Evolutionary conservation across 2,888 invertebrate species (phyloP), one percentile per base, ranked within the genome.

Genomic region (Melanophora roralis): DNA sequence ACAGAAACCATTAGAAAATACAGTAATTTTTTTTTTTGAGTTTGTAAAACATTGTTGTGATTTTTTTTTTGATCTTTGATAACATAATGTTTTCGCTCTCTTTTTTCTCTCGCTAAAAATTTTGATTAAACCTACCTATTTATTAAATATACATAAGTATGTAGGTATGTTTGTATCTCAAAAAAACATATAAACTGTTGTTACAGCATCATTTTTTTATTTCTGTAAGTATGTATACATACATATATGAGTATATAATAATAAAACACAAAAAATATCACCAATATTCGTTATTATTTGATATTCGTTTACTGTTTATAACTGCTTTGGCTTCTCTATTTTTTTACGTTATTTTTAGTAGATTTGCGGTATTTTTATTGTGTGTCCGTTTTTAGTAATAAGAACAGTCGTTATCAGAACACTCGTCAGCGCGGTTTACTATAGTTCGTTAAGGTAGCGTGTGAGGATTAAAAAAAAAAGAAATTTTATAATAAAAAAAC

Each of bases 321-420:
- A 23, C 16, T 40, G 55, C 38, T 40, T 12, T 64, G 59, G 51
- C 51, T 27, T 27, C 27, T 64, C 43, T 51, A 68, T 9, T 38
- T 40, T 64, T 73, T 49, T 65, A 49, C 3, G 14, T 57, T 59
- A 9, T 34, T 65, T 64, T 64, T 49, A 68, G 27, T 45, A 62
- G 53, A 71, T 64, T 76, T 43, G 49, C 68, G 64, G 27, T 69
- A 65, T 59, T 73, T 73, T 65, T 57, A 57, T 64, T 57, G 57
- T 60, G 59, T 69, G 49, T 45, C 72, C 53, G 62, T 43, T 64
- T 43, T 9, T 43, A 55, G 69, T 45, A 72, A 49, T 64, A 55
- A 71, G 36, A 55, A 51, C 71, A 80, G 80, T 80, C 64, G 72
- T 73, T 80, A 80, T 80, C 76, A 69, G 73, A 72, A 68, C 72